phyloP scores from a whole-genome alignment of 2,113 vertebrate genomes.

The Tragulus kanchil region DNA sequence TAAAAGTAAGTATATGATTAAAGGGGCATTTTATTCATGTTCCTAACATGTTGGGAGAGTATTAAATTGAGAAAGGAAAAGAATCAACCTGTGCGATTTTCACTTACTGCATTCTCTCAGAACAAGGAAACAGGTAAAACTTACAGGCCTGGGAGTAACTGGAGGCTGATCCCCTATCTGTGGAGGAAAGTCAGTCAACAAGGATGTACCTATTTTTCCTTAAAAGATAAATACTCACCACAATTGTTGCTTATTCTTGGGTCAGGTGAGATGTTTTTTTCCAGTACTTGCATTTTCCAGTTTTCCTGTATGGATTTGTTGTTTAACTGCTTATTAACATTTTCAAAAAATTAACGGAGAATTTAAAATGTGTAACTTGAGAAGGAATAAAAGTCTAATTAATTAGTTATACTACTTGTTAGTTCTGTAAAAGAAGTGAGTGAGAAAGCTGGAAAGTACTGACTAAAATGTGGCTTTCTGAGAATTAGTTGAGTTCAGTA shows the following conservation, averaged over 20 bases:
- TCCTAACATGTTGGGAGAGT: conserved; percentile 39
- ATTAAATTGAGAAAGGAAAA: conserved; percentile 50
- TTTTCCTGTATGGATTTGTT: conserved; percentile 6
- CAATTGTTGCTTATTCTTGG: background rate
- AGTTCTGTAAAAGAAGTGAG: conserved; percentile 66
- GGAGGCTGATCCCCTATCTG: background rate
- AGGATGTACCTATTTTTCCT: conserved; percentile 34
- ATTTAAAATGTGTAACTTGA: conserved; percentile 54
- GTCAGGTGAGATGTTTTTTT: background rate
- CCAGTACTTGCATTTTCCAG: conserved; percentile 49
- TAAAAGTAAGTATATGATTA: conserved; percentile 48
- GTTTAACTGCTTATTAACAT: conserved; percentile 49
- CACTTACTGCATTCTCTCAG: conserved; percentile 20
- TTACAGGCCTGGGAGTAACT: background rate
- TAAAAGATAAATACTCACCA: conserved; percentile 47
- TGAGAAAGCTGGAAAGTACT: conserved; percentile 75
- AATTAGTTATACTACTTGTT: conserved; percentile 61
- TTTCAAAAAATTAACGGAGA: conserved; percentile 62
- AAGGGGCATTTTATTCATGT: conserved; percentile 33
- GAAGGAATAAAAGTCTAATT: conserved; percentile 55
- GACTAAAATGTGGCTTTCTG: conserved; percentile 76
- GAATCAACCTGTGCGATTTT: conserved; percentile 62
- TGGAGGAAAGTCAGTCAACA: background rate
- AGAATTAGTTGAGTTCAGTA: conserved; percentile 73
- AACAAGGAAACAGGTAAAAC: conserved; percentile 51